These are phyloP conservation scores for Chloroceryle inda DNA, from an alignment of 2,797 vertebrate species.

Conservation along the genomic window DNA sequence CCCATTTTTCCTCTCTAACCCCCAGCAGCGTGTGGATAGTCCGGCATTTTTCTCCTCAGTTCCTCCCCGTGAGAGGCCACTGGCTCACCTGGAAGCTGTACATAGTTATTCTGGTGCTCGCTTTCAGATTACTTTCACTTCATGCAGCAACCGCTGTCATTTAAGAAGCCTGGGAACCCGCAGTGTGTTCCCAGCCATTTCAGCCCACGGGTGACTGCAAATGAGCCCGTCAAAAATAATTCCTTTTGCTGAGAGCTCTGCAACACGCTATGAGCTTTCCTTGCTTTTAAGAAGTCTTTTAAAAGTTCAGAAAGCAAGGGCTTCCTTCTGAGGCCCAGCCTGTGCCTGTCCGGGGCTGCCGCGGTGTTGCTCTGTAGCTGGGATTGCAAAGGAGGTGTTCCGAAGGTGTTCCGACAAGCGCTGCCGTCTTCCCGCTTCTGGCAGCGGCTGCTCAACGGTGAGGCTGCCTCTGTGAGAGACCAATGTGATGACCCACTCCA, in stretches of 20 bases:
- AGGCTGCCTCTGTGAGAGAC: background rate
- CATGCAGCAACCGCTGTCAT: background rate
- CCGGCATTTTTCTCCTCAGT: background rate
- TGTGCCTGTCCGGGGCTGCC: background rate
- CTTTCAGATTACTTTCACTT: background rate
- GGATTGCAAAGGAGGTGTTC: background rate
- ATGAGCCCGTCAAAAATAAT: background rate
- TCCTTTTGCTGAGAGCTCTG: background rate
- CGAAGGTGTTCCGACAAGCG: fast-evolving
- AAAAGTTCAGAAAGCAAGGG: background rate
- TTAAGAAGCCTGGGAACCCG: background rate
- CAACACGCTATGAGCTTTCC: background rate
- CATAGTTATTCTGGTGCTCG: background rate
- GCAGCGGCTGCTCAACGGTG: background rate
- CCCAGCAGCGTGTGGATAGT: background rate
- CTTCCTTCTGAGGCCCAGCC: background rate
- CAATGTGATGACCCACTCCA: background rate
- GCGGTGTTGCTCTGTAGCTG: background rate
- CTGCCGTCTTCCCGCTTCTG: background rate
- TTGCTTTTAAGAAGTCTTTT: background rate
- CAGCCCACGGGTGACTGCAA: background rate
- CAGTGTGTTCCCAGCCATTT: background rate
- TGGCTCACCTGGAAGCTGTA: background rate
- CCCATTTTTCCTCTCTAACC: background rate
- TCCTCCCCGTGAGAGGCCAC: background rate